A percentile compares a stretch with the other conserved stretches of the same genome.
Conservation (phyloP, 1,140 invertebrate species). For the Danaus melanippus region DNA sequence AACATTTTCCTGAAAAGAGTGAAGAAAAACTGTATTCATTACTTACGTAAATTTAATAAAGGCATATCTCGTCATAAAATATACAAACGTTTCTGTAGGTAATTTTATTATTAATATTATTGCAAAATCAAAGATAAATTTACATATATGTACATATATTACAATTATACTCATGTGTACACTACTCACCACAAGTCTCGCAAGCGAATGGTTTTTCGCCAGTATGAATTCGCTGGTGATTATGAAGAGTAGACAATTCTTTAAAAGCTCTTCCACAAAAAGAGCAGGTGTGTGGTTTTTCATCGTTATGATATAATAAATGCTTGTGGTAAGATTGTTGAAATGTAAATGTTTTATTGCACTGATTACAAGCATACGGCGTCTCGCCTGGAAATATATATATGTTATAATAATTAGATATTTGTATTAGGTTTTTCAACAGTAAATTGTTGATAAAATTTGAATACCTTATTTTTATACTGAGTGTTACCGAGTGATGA, state of each 20-base stretch:
- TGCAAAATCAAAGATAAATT: no score
- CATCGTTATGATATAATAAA: conserved; percentile 87
- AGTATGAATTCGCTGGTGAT: conserved; percentile 89
- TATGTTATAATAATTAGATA: conserved; percentile 4
- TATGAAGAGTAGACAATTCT: conserved; percentile 90
- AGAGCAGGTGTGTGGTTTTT: conserved; percentile 85
- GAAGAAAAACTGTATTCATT: conserved; percentile 1
- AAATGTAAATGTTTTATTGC: conserved; percentile 91
- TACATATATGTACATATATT: no score
- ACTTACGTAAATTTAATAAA: neutral
- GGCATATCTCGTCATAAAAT: conserved; percentile 7
- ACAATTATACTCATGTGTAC: no score
- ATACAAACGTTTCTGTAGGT: neutral
- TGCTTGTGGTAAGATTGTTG: conserved; percentile 95
- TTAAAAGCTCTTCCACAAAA: conserved; percentile 89
- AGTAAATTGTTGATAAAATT: no score
- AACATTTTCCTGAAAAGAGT: conserved; percentile 82
- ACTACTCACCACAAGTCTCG: conserved; percentile 85
- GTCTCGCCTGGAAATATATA: conserved; percentile 79
- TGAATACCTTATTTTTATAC: no score
- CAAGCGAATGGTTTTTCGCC: conserved; percentile 94
- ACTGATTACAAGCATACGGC: conserved; percentile 87
- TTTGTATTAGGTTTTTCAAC: neutral
- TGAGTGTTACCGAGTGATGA: conserved; percentile 8
- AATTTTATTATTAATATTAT: conserved; percentile 2